phyloP scores from a whole-genome alignment of 1,140 invertebrate genomes.

The Rhopalosiphum maidis region DNA sequence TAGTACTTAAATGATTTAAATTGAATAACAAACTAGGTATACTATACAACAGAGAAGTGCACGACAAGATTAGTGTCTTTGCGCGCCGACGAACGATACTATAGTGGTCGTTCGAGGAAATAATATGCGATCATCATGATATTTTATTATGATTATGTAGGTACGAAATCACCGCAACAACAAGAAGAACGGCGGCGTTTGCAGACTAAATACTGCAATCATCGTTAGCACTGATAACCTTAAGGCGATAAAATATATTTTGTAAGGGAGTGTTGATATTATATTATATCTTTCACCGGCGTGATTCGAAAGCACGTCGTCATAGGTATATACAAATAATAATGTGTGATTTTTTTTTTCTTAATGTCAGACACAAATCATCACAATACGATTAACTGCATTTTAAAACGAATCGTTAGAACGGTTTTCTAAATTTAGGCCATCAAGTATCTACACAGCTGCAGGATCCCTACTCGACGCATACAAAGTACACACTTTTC shows the following conservation, averaged over 20 bases:
- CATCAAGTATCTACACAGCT: neutral
- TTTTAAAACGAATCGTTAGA: neutral
- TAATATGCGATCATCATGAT: neutral
- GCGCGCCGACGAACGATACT: too few relatives aligned
- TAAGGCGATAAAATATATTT: neutral
- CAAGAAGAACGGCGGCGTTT: neutral
- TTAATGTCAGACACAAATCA: neutral
- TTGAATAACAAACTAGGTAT: too few relatives aligned
- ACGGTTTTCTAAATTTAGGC: neutral
- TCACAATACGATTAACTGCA: conserved; percentile 25
- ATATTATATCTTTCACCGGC: neutral
- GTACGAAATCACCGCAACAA: neutral
- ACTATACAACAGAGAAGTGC: too few relatives aligned
- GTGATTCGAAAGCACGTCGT: neutral
- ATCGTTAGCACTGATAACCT: conserved; percentile 8
- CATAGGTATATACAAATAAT: neutral
- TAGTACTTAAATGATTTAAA: too few relatives aligned
- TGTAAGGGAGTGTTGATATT: neutral
- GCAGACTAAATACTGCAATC: neutral
- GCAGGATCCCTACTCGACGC: neutral
- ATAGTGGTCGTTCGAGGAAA: too few relatives aligned
- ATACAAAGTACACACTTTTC: neutral
- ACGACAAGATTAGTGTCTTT: too few relatives aligned
- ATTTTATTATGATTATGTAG: too few relatives aligned
- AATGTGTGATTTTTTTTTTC: neutral